Percentiles rank a stretch among this genome's conserved stretches.
Conservation (phyloP, 2,797 vertebrate species). For the Eulemur coronatus region DNA sequence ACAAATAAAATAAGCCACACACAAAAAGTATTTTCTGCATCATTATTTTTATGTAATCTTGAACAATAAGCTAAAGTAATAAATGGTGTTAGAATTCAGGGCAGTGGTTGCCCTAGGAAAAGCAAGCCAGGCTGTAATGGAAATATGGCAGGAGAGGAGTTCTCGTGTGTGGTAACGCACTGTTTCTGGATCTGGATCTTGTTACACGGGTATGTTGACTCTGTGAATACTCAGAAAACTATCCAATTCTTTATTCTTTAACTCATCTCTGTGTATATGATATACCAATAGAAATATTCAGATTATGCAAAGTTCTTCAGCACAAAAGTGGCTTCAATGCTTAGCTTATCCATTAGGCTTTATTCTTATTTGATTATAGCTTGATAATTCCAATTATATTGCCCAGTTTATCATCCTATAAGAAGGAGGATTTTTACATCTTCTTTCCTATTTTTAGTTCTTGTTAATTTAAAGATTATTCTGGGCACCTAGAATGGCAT, state of each 20-base stretch:
- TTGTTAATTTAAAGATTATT: background rate
- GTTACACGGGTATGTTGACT: background rate
- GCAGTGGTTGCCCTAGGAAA: background rate
- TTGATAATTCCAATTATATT: background rate
- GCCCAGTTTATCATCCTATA: background rate
- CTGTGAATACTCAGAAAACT: background rate
- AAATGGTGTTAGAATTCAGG: background rate
- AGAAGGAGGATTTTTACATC: background rate
- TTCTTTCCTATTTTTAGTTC: background rate
- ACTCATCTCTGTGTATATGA: background rate
- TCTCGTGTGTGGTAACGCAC: background rate
- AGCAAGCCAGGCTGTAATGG: too few relatives aligned
- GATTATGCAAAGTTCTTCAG: background rate
- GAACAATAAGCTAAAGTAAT: background rate
- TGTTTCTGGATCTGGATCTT: background rate
- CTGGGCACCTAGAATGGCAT: background rate
- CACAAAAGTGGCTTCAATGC: background rate
- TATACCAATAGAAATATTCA: background rate
- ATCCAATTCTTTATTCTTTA: background rate
- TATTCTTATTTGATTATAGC: background rate
- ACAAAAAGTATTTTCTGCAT: background rate
- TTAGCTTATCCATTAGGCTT: background rate
- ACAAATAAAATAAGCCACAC: background rate
- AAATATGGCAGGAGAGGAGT: too few relatives aligned
- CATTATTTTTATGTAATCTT: background rate